Evolutionary conservation across 2,797 vertebrate genomes (phyloP), one percentile per base, ranked within the genome.

Genomic region (Karalla daura): DNA sequence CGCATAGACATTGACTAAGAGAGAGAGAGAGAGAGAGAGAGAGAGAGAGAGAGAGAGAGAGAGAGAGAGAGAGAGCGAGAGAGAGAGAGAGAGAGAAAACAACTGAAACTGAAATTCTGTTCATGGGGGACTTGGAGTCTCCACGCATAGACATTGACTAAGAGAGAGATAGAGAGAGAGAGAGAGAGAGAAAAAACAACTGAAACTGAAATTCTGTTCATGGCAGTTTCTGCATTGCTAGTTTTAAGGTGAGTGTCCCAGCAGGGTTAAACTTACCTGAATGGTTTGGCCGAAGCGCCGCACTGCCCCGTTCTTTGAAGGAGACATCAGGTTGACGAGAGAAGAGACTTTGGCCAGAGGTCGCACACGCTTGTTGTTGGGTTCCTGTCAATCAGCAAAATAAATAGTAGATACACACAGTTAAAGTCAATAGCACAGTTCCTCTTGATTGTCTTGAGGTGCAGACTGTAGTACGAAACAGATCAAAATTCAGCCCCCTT

Each of bases 211-310:
- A 18, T n/a, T 67, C 4, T 1, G 2, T 2, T 24, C 1, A 30
- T 49, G 40, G 5, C 20, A 25, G 24, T 15, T 17, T 21, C 5
- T 4, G 24, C 13, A n/a, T 11, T 0, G 11, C 21, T n/a, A 24
- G 5, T 20, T 25, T 30, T n/a, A n/a, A n/a, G 2, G 0, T 15
- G 2, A 50, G 14, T 5, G 6, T 21, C 15, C 40, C 20, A 30
- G 7, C 21, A 25, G 27, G 5, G 5, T 3, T 1, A 1, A 2
- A 10, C 25, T 18, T 66, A 97, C 98, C 95, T 99, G 98, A 64
- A 99, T 95, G 5, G 96, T 98, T 83, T 99, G 98, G 44, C 98
- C 97, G 36, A 99, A 99, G 56, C 98, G 96, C 0, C 95, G 95
- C 66, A 99, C 97, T 0, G 97, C 97, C 78, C 96, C 97, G 91